A percentile compares a stretch with the other conserved stretches of the same genome.
These are phyloP conservation scores for Phalacrocorax brasilianus DNA, from an alignment of 2,113 vertebrate species.

Conservation along the genomic window DNA sequence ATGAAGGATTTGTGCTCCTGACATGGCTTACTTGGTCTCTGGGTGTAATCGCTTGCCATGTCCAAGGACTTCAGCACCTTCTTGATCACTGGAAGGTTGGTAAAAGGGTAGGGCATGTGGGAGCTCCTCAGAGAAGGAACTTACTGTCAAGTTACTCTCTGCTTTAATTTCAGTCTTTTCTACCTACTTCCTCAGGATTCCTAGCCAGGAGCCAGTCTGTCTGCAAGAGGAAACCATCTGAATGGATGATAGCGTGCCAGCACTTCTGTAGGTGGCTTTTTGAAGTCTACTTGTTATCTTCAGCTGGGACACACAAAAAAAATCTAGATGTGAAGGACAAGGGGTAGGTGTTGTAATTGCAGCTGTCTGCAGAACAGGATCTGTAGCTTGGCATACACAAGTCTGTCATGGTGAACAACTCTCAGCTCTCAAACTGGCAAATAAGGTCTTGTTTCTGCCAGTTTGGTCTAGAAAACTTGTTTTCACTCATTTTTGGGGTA, in stretches of 20 bases:
- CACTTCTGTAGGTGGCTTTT: background rate
- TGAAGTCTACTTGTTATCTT: background rate
- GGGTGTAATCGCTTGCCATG: background rate
- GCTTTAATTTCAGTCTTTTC: background rate
- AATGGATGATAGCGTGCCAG: background rate
- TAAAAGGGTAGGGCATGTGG: background rate
- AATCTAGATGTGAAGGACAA: background rate
- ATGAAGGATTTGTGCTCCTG: background rate
- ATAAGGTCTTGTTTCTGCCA: background rate
- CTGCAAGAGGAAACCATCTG: background rate
- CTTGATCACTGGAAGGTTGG: background rate
- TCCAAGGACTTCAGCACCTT: background rate
- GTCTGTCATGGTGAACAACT: background rate
- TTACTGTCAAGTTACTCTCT: background rate
- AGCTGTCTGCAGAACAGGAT: background rate
- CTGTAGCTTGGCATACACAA: background rate
- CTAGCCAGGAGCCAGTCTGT: conserved; percentile 39
- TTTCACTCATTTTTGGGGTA: background rate
- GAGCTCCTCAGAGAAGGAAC: background rate
- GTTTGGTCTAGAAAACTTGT: background rate
- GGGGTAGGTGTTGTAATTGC: background rate
- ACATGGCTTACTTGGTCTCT: background rate
- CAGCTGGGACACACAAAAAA: background rate
- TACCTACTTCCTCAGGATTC: background rate
- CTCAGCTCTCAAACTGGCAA: background rate